phyloP scores from a whole-genome alignment of 1,140 invertebrate species.

The Arion vulgaris region DNA sequence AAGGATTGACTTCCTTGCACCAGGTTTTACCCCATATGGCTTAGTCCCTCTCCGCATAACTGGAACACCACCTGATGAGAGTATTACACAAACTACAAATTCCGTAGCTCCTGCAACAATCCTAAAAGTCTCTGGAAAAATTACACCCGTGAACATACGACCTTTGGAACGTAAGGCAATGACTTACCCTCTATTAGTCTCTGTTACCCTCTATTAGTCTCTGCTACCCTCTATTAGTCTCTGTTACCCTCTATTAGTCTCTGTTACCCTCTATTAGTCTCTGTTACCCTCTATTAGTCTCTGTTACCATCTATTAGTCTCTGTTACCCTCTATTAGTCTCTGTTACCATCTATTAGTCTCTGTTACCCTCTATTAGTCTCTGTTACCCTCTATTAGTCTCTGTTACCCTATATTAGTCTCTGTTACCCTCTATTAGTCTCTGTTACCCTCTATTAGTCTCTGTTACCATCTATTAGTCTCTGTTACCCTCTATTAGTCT shows the following conservation, averaged over 20 bases:
- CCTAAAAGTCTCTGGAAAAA: no score
- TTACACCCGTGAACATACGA: no score
- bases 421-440: neutral
- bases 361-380: slow-evolving; percentile 7
- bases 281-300: no score
- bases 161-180: neutral
- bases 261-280: no score
- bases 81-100: no score
- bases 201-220: neutral
- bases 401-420: neutral
- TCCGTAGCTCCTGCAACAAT: no score
- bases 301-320: neutral
- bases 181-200: neutral
- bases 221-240: no score
- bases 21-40: no score
- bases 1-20: no score
- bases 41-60: no score
- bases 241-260: neutral
- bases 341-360: slow-evolving; percentile 5
- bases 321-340: slow-evolving; percentile 12
- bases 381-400: neutral
- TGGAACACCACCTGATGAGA: no score
- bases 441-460: neutral
- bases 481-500: neutral
- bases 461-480: neutral